Conservation (phyloP, 2,113 vertebrate species). For the Vimba vimba region DNA sequence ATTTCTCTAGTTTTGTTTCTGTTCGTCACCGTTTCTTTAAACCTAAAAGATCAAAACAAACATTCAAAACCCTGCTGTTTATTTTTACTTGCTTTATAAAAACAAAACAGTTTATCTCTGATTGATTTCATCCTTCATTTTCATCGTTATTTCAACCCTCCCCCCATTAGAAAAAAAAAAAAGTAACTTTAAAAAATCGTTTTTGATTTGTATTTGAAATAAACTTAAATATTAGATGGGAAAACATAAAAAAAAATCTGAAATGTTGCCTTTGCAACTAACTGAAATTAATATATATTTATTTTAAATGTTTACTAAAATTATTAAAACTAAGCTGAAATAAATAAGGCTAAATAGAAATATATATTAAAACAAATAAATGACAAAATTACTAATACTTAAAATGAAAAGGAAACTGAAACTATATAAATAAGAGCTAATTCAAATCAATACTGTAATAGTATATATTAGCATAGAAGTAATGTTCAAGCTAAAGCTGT, state of each 20-base stretch:
- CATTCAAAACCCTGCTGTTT: background rate
- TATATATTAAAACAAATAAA: background rate
- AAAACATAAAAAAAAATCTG: background rate
- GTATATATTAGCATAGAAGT: background rate
- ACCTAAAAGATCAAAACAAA: background rate
- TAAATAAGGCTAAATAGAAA: background rate
- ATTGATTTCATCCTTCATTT: background rate
- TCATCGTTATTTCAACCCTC: too few species aligned
- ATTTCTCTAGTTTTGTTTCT: background rate
- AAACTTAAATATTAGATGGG: background rate
- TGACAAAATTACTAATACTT: background rate
- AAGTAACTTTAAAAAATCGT: too few species aligned
- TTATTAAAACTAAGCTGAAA: background rate
- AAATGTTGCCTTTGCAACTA: background rate
- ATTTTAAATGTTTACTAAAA: background rate
- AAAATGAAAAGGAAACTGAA: background rate
- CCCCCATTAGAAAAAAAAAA: too few species aligned
- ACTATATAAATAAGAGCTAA: background rate
- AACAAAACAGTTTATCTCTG: background rate
- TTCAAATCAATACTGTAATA: background rate
- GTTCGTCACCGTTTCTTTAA: background rate
- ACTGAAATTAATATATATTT: background rate
- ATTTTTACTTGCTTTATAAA: background rate
- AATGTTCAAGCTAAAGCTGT: background rate
- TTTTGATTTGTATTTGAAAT: background rate